Evolutionary conservation across 2,797 vertebrate species (phyloP).

Genomic region (Macropus fuliginosus): DNA sequence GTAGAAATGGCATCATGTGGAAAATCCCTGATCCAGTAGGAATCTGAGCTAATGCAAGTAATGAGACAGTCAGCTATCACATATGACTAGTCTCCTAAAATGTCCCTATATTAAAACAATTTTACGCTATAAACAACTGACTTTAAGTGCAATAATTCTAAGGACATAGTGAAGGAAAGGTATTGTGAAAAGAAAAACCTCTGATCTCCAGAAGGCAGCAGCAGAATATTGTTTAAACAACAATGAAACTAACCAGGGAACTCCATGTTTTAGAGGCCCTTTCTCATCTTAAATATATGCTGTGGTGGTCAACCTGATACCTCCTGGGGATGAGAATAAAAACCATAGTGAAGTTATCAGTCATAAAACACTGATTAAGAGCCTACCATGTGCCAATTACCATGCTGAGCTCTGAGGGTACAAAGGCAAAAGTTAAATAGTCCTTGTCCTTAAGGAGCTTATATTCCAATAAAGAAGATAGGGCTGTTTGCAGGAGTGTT

Average conservation of each 20-base stretch:
- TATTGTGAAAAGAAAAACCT: constrained; percentile 63
- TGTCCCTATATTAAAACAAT: constrained; percentile 60
- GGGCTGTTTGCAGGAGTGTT: neutral
- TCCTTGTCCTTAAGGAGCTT: neutral
- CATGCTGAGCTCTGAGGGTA: neutral
- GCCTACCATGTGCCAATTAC: neutral
- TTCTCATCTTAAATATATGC: neutral
- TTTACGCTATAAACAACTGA: constrained; percentile 33
- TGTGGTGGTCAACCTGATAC: neutral
- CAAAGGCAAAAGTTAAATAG: neutral
- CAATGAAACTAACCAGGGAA: constrained; percentile 38
- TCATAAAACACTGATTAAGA: neutral
- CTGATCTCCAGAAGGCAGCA: constrained; percentile 25
- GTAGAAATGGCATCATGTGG: neutral
- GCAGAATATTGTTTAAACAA: constrained; percentile 62
- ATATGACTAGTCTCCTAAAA: constrained; percentile 35
- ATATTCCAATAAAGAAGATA: neutral
- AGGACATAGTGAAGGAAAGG: neutral
- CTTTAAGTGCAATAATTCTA: neutral
- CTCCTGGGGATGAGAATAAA: neutral
- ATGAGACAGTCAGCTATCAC: neutral
- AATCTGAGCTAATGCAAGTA: constrained; percentile 44
- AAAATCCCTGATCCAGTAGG: neutral
- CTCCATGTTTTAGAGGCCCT: neutral
- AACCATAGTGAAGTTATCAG: neutral